Conservation (phyloP, 2,113 vertebrate species). For the Thalassarche chlororhynchos region DNA sequence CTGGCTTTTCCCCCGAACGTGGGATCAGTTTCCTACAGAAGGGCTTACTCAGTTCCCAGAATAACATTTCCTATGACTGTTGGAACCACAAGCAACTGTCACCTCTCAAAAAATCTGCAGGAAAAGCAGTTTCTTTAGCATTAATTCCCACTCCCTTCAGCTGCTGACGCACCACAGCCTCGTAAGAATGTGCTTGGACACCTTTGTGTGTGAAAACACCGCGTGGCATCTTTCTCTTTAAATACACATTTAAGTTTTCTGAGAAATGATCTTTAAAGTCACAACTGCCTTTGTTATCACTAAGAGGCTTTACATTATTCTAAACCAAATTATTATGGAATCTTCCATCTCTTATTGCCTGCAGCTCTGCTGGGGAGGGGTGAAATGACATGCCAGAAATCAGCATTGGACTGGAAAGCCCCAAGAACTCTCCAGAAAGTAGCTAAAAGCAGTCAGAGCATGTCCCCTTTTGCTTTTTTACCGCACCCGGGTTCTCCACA, state of each 20-base stretch:
- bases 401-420: rapidly evolving
- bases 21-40: neutral
- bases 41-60: neutral
- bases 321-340: neutral
- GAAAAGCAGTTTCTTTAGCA: neutral
- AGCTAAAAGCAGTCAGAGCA: no score
- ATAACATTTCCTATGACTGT: neutral
- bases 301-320: neutral
- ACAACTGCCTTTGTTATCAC: neutral
- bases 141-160: neutral
- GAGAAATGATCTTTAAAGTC: neutral
- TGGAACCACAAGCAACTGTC: neutral
- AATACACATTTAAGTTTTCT: no score
- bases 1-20: neutral
- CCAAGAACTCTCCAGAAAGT: neutral
- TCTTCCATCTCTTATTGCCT: neutral
- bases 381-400: no score
- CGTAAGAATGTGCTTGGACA: neutral
- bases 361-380: neutral
- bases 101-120: neutral
- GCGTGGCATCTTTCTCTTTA: neutral
- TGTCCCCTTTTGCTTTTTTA: neutral
- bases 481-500: neutral
- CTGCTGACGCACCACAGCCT: neutral
- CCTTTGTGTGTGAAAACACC: neutral